Conservation (phyloP, 2,888 invertebrate genomes). For the Acanthococcus lagerstroemiae region DNA sequence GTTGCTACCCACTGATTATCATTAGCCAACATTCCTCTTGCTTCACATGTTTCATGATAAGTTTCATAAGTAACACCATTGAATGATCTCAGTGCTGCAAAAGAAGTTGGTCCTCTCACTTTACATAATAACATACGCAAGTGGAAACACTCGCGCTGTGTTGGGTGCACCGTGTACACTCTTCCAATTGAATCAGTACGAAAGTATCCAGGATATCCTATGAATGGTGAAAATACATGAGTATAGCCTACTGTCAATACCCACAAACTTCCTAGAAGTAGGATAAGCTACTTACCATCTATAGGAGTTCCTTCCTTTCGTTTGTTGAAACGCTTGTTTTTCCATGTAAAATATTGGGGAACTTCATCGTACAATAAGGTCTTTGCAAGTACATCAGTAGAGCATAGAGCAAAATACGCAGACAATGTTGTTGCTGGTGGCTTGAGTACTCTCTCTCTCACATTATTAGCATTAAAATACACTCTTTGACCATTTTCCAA, state of each 20-base stretch:
- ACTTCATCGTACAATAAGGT: neutral
- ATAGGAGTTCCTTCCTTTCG: neutral
- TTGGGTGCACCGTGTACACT: conserved; percentile 19
- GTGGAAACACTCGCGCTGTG: conserved; percentile 18
- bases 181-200: neutral
- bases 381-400: neutral
- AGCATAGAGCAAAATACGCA: neutral
- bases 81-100: conserved; percentile 9
- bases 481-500: neutral
- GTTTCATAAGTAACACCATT: neutral
- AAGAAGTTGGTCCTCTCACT: conserved; percentile 20
- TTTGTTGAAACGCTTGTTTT: neutral
- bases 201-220: neutral
- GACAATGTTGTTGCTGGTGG: neutral
- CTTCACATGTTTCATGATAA: conserved; percentile 10
- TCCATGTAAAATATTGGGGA: neutral
- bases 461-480: neutral
- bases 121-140: conserved; percentile 21
- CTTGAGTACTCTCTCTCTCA: neutral
- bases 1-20: conserved; percentile 23
- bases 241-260: neutral
- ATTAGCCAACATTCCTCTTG: conserved; percentile 36
- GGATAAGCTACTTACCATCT: neutral
- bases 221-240: neutral
- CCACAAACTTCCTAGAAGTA: neutral